phyloP scores from a whole-genome alignment of 1,140 invertebrate genomes.

The Thalassaphorura encarpata region DNA sequence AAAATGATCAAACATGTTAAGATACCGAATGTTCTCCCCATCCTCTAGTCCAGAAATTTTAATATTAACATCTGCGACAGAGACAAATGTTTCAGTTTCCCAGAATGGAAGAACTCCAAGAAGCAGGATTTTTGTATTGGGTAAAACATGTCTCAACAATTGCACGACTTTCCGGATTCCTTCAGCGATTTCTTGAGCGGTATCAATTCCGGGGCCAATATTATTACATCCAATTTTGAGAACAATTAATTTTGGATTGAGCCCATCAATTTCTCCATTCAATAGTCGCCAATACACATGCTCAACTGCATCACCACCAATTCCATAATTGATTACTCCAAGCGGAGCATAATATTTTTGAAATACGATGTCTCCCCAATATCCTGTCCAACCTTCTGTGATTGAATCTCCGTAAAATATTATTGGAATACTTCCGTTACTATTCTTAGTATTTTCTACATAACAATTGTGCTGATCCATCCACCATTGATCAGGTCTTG shows the following conservation, averaged over 20 bases:
- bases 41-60: conserved; percentile 11
- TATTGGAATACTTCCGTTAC: conserved; percentile 3
- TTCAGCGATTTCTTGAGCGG: conserved; percentile 1
- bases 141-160: not conserved
- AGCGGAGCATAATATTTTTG: conserved; percentile 19
- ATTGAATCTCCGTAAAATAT: conserved; percentile 23
- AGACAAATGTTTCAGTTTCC: not conserved
- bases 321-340: conserved; percentile 46
- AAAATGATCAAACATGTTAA: conserved; percentile 19
- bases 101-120: conserved; percentile 14
- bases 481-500: conserved; percentile 14
- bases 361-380: conserved; percentile 7
- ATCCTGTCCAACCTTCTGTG: conserved; percentile 5
- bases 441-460: conserved; percentile 2
- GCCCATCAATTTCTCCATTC: conserved; percentile 47
- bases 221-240: conserved; percentile 25
- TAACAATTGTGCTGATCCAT: conserved; percentile 4
- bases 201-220: not conserved
- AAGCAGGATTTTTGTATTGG: conserved; percentile 16
- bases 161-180: conserved; percentile 7
- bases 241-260: conserved; percentile 39
- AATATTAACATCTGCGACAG: conserved; percentile 15
- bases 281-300: conserved; percentile 48
- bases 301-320: conserved; percentile 48
- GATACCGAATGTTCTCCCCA: conserved; percentile 1